phyloP scores from a whole-genome alignment of 92 coral and sea anemone species.

The Siderastrea radians region DNA sequence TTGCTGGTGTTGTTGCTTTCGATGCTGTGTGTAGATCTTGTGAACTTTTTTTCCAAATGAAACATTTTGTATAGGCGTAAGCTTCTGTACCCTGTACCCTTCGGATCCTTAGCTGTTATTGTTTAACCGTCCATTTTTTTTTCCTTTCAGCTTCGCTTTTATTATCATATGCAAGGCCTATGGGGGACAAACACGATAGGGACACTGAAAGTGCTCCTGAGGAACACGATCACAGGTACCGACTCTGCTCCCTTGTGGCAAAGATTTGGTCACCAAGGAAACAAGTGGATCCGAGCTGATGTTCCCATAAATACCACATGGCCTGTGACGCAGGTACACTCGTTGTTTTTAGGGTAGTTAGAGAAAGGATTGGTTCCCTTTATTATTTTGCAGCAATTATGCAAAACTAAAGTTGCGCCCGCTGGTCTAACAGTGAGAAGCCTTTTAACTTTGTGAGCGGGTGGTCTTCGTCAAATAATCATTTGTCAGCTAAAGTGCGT shows the following conservation, averaged over 20 bases:
- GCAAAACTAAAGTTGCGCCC: too few species aligned
- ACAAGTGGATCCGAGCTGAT: conserved; percentile 68
- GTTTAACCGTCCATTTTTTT: not conserved
- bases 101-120: not conserved
- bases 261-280: conserved; percentile 63
- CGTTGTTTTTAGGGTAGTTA: not conserved
- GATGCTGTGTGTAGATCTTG: too few species aligned
- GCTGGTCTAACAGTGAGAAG: too few species aligned
- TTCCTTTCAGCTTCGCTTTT: conserved; percentile 65
- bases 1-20: too few species aligned
- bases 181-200: not conserved
- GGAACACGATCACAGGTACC: conserved; percentile 58
- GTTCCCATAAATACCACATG: conserved; percentile 66
- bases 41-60: not conserved
- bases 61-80: not conserved
- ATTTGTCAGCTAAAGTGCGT: too few species aligned
- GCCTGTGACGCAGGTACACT: conserved; percentile 71
- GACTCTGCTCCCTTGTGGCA: conserved; percentile 54
- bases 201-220: conserved; percentile 45
- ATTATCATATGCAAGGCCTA: conserved; percentile 67
- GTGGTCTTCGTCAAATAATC: too few species aligned
- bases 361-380: not conserved
- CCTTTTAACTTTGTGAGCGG: too few species aligned
- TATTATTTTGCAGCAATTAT: not conserved
- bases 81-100: not conserved